Base-by-base conservation (phyloP, 2,888 invertebrate genomes). In the Chrysolina oricalcia region DNA sequence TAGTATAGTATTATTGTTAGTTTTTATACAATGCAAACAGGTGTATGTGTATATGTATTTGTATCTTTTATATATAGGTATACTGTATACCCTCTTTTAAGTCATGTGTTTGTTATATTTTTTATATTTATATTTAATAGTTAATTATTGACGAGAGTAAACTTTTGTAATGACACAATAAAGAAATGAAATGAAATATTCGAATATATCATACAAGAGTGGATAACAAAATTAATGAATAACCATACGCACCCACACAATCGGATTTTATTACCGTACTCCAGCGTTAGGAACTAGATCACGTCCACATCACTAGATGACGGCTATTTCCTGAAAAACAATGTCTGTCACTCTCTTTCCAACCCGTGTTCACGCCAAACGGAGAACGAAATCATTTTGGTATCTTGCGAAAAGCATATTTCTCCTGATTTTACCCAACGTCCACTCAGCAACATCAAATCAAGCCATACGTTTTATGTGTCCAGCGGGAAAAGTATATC, bases 391-490 rank as follows among this genome's bases (percentile, higher is more conserved):
- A 68, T 68, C 56, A 68, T 53, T 68, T 68, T 48, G 67, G 35
- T 40, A 68, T 68, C 68, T 68, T 41, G 53, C 50, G 68, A 66
- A 73, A 74, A 76, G 70, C 53, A 71, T 71, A 73, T 71, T 62
- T 53, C 72, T 73, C 72, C 72, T 74, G 77, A 77, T 77, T 74
- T 72, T 19, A 48, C 79, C 81, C 80, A 81, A 79, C 81, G 85
- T 85, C 82, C 85, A 82, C 84, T 84, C 84, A 85, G 87, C 88
- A 89, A 87, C 88, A 89, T 89, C 88, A 89, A 89, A 89, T 89
- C 88, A 89, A 89, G 89, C 90, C 88, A 90, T 91, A 91, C 90
- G 91, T 91, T 91, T 90, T 89, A 90, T 90, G 87, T 88, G 89
- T 88, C 90, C 89, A 85, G 81, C 80, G 88, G 87, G 89, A 87